Base-by-base conservation (phyloP, 2,113 vertebrate species). In the Genyomyrus donnyi region DNA sequence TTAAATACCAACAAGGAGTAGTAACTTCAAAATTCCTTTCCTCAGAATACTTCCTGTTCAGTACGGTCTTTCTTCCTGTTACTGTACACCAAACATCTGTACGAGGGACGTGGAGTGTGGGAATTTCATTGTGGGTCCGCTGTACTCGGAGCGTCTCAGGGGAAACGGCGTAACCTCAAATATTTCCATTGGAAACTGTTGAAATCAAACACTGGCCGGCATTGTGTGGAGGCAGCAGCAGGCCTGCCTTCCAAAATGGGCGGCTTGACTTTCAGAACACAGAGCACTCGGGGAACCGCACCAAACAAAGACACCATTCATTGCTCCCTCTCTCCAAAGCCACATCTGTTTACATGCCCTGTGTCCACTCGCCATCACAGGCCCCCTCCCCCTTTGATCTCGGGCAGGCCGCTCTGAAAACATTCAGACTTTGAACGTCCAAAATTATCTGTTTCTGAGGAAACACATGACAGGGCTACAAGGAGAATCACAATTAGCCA, bases 261-360 rank as follows among this genome's bases (percentile, higher is more conserved):
- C 93, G 92, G 62, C 91, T 88, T 90, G 90, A 85, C 87, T 90
- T 88, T 74, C 48, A 88, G 42, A 19, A 89, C 94, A 91, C 86
- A 93, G 88, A 92, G 89, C 88, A 91, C 86, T 56, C 53, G 77
- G 86, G 89, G 85, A 85, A 42, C 70, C 8, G n/a, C 91, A 52
- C 84, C 89, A 91, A 93, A 96, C 96, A 96, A 96, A 92, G 93
- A 88, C 0, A 0, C 92, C 89, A 94, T 96, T 96, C 95, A 95
- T 53, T 88, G 91, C 89, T 92, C 93, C 92, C 92, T 87, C 93
- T 94, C 93, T 94, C 89, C 83, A 52, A 88, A 6, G 91, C 92
- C 94, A 96, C 95, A 96, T 96, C 96, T 97, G 96, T 96, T 96
- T 96, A 93, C 94, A 94, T 39, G 93, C 93, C 95, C 94, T 92